A percentile compares a stretch with the other conserved stretches of the same genome.
These are phyloP conservation scores for Characodon lateralis DNA, from an alignment of 2,797 vertebrate species.

Conservation along the genomic window DNA sequence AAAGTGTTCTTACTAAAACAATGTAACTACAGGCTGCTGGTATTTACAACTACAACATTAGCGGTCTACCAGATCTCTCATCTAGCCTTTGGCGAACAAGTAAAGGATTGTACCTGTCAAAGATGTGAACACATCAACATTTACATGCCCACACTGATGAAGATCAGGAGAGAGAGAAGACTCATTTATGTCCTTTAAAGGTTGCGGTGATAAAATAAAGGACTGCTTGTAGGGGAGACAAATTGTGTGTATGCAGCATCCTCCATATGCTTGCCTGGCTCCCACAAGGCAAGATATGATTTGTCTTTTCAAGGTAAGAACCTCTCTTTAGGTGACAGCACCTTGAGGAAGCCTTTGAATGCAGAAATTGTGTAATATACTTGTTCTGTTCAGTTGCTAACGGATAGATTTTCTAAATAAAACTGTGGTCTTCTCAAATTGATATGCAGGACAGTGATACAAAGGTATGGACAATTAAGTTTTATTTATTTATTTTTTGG, in stretches of 20 bases:
- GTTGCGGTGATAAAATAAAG: constrained; percentile 22
- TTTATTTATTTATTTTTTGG: neutral
- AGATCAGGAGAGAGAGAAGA: neutral
- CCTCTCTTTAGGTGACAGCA: constrained; percentile 40
- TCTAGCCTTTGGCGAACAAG: constrained; percentile 3
- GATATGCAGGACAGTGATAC: neutral
- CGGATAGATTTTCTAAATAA: constrained; percentile 41
- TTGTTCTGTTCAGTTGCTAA: constrained; percentile 37
- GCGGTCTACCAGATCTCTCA: constrained; percentile 2
- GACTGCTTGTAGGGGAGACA: constrained; percentile 20
- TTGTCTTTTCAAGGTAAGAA: constrained; percentile 58
- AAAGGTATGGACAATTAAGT: neutral
- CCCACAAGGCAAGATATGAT: constrained; percentile 41
- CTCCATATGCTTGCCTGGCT: constrained; percentile 38
- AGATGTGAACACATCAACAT: constrained; percentile 2
- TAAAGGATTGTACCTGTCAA: neutral
- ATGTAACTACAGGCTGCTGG: neutral
- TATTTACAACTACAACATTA: neutral
- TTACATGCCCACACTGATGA: neutral
- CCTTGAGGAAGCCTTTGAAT: constrained; percentile 41
- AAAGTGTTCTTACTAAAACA: neutral
- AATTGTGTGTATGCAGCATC: constrained; percentile 20
- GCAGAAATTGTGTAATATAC: constrained; percentile 38
- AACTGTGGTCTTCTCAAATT: neutral
- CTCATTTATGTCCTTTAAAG: constrained; percentile 19